Base-by-base conservation (phyloP, 2,888 invertebrate species). In the Pammene aurita region DNA sequence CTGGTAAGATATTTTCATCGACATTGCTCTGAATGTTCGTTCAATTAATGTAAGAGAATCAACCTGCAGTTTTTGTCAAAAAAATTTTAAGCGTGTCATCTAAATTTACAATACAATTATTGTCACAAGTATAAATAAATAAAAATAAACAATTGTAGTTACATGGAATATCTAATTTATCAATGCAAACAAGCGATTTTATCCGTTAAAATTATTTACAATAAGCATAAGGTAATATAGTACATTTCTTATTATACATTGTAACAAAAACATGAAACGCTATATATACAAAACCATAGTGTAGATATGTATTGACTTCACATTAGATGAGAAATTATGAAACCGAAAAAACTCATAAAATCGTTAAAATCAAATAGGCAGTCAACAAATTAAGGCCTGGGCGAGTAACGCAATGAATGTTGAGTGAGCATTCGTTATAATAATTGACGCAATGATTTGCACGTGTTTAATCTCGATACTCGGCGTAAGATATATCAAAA, bases 61-160 rank as follows among this genome's bases (percentile, higher is more conserved):
- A 26, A 26, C 1, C 1, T 26, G 26, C n/a, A 26, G 2, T 26
- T 26, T 26, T 26, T 26, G 1, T 26, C 2, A 26, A 26, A 26
- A 26, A 74, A 80, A 78, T 73, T 64, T 71, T 88, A 91, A 90
- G 92, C 91, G 84, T 82, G 87, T 81, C 81, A 81, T 84, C 88
- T 85, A 26, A 41, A 14, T 26, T 82, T 80, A 80, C 80, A 88
- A 83, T 91, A 90, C 82, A 89, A 87, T 91, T 92, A 92, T 92
- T 92, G 92, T 92, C 92, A 91, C 87, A 91, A 88, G 89, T 89
- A 89, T 91, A 87, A 88, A 83, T 86, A 83, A 84, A 84, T 80
- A 74, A 77, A 18, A 11, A 50, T 11, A 18, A 84, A 78, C 76
- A 83, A 85, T 81, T 81, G 78, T 77, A 79, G 77, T 79, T 77